Evolutionary conservation across 2,113 vertebrate genomes (phyloP).

Genomic region (Hydrolagus affinis): DNA sequence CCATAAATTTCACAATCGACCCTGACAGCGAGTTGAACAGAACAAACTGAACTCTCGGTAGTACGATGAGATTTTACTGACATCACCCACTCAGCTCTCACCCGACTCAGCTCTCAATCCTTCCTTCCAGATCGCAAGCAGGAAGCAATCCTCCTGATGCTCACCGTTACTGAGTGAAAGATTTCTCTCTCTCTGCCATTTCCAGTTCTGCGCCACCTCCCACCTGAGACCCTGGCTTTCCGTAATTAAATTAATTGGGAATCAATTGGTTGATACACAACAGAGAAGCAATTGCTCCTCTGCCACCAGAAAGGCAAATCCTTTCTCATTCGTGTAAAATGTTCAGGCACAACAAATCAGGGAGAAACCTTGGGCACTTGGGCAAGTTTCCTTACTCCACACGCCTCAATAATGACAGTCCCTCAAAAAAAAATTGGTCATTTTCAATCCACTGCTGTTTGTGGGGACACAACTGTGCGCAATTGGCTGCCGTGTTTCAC

Average conservation of each 20-base stretch:
- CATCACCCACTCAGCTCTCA: neutral
- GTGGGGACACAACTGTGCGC: too few species aligned
- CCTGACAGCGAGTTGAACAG: too few species aligned
- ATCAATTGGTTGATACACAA: constrained; percentile 1
- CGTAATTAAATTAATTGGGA: constrained; percentile 14
- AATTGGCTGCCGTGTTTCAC: too few species aligned
- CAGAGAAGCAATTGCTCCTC: neutral
- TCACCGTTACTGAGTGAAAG: neutral
- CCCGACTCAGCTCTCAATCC: neutral
- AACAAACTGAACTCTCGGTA: neutral
- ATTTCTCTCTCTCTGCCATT: neutral
- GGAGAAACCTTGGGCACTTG: too few species aligned
- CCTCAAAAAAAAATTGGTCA: too few species aligned
- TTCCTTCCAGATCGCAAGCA: neutral
- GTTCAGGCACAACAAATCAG: neutral
- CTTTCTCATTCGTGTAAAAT: neutral
- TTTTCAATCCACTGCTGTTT: too few species aligned
- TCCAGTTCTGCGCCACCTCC: neutral
- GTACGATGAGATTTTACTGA: neutral
- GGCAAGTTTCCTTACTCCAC: too few species aligned
- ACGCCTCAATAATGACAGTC: too few species aligned
- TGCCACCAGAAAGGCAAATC: neutral
- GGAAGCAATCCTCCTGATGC: neutral
- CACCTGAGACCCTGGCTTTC: neutral
- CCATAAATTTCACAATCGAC: too few species aligned